phyloP scores from a whole-genome alignment of 2,888 invertebrate genomes.

The Abrostola triplasia region DNA sequence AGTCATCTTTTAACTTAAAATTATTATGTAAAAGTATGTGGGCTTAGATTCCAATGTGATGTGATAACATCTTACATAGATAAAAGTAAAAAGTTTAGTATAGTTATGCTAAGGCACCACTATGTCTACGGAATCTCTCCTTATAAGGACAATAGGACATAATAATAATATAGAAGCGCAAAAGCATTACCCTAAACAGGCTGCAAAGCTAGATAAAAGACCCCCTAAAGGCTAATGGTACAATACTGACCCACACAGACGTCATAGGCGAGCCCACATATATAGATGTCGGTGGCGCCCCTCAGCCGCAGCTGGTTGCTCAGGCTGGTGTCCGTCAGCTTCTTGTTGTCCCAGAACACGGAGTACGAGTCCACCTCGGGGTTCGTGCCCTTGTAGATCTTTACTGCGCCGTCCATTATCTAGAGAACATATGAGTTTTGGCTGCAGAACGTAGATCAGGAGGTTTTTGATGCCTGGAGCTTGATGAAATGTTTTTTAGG shows the following conservation, averaged over 20 bases:
- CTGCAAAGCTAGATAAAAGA: neutral
- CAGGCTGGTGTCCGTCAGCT: slow-evolving; percentile 95
- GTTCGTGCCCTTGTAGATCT: slow-evolving; percentile 97
- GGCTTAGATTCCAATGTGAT: too few relatives aligned
- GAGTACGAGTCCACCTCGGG: slow-evolving; percentile 99
- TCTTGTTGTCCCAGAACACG: slow-evolving; percentile 99
- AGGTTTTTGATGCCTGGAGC: too few relatives aligned
- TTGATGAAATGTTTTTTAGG: too few relatives aligned
- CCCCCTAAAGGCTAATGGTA: neutral
- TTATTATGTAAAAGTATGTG: too few relatives aligned
- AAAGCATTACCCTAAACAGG: neutral
- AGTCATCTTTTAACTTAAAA: too few relatives aligned
- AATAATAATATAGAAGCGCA: neutral
- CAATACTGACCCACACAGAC: slow-evolving; percentile 94
- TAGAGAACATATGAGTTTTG: slow-evolving; percentile 60
- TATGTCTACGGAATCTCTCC: too few relatives aligned
- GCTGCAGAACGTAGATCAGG: too few relatives aligned
- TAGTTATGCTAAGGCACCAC: too few relatives aligned
- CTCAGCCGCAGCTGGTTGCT: slow-evolving; percentile 93
- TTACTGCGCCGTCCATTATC: slow-evolving; percentile 92
- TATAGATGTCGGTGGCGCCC: slow-evolving; percentile 96
- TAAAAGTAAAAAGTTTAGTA: too few relatives aligned
- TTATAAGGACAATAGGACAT: too few relatives aligned
- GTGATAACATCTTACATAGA: too few relatives aligned
- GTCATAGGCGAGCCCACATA: slow-evolving; percentile 98